Base-by-base conservation (phyloP, 2,797 vertebrate genomes). In the Ctenochaetus hawaiiensis region DNA sequence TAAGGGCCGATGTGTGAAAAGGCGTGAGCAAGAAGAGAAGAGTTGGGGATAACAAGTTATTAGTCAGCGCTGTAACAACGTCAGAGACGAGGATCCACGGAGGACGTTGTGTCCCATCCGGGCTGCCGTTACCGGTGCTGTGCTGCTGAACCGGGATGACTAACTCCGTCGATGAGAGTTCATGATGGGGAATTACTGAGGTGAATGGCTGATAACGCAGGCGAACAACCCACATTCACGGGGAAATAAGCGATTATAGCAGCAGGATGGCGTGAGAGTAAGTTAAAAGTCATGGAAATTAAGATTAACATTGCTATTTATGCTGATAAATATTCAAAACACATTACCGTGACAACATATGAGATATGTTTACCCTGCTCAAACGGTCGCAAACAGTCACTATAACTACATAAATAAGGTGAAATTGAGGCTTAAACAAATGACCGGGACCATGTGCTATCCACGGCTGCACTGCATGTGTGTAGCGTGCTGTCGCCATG, bases 401-500 rank as follows among this genome's bases (percentile, higher is more conserved):
- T 23, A 18, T 22, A 14, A 30, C 14, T 20, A 12, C 16, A 8
- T 71, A 37, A 37, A 65, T n/a, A 62, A 37, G 0, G 0, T 26
- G n/a, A 9, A 62, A 44, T 73, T 16, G 23, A 63, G 34, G 45
- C 39, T 83, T 60, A 87, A 84, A 77, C 62, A 57, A 77, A 58
- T 6, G 8, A 45, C 26, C 22, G 52, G 34, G 43, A 72, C 80
- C 87, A 90, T 83, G 89, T 86, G 92, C 73, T 75, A 20, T 76
- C 67, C 87, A 75, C 39, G 64, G 75, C 77, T 88, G 47, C 83
- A 47, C 80, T 90, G 87, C 88, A 18, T 93, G 86, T 95, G 94
- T 96, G 95, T 96, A 96, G 95, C 93, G 93, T 94, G 93, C 77
- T 47, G 96, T 97, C 87, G 88, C 96, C 91, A 79, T 92, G 94